Conservation (phyloP, 2,113 vertebrate genomes). For the Colistium nudipinnis region DNA sequence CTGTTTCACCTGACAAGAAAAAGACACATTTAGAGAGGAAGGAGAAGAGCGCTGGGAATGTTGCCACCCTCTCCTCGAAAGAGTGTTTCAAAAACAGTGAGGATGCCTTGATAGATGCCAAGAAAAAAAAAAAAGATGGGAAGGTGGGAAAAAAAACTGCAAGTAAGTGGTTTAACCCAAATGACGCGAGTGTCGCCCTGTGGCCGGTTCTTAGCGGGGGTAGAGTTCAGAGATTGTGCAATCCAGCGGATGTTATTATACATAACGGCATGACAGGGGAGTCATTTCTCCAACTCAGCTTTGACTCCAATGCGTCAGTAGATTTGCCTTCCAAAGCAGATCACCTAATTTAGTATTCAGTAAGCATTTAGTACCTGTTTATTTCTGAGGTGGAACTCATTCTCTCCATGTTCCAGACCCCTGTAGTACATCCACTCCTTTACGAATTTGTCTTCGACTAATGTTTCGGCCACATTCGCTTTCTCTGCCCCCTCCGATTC, state of each 20-base stretch:
- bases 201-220: neutral
- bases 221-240: conserved; percentile 10
- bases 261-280: neutral
- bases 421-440: conserved; percentile 91
- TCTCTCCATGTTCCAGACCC: conserved; percentile 77
- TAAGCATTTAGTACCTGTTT: conserved; percentile 81
- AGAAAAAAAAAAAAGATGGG: neutral
- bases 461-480: conserved; percentile 17
- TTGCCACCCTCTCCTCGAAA: too few species aligned
- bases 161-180: conserved; percentile 22
- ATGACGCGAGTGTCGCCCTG: too few species aligned
- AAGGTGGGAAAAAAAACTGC: too few species aligned
- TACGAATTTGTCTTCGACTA: conserved; percentile 54
- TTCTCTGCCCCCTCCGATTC: conserved; percentile 64
- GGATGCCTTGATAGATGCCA: neutral
- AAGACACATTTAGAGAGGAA: neutral
- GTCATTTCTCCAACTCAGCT: neutral
- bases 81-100: neutral
- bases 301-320: too few species aligned
- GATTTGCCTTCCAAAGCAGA: neutral
- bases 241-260: neutral
- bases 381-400: conserved; percentile 83
- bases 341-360: neutral
- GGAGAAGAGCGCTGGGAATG: rapidly evolving
- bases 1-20: conserved; percentile 83